Evolutionary conservation across 1,140 invertebrate species (phyloP), one percentile per base, ranked within the genome.

Genomic region (Formica selysi): DNA sequence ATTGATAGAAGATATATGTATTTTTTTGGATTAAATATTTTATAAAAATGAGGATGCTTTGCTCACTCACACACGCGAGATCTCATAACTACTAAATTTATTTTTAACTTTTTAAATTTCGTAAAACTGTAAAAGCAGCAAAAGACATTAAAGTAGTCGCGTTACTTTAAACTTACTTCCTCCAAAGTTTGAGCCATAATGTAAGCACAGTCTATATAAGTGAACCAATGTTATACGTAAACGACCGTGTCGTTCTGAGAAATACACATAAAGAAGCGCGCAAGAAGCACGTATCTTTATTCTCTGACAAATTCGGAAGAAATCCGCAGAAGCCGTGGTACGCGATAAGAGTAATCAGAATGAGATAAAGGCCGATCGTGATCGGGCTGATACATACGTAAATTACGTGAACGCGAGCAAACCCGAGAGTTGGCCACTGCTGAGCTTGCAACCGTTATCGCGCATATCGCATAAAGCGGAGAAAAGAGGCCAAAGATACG

Each of bases 401-500:
- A 74, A n/a, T 83, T 62, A 83, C 57, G 26, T 7, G 76, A 68
- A 29, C 32, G 62, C 62, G 76, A 65, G 26, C 32, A 16, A 44
- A 29, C 38, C 11, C 22, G 61, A 70, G 61, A 70, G 44, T 73
- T 86, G 26, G 8, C 19, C 38, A n/a, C 19, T 5, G 5, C 2
- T 22, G 19, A 4, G n/a, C 26, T 38, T 19, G 71, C 70, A 32
- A 38, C 54, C 57, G 48, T 89, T 89, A 89, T 89, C 87, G 38
- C 78, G 16, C 48, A 51, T 51, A 38, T 83, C 79, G 41, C 32
- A 59, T 62, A 76, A 71, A 62, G 51, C 51, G 78, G 67, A 36
- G 83, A 57, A 89, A 88, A 51, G 76, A 73, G 76, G 70, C 11
- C 70, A 76, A 80, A 67, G 68, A 62, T 65, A 70, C 48, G 71